phyloP scores from a whole-genome alignment of 64 coral and sea anemone species.

The Montipora cactus region DNA sequence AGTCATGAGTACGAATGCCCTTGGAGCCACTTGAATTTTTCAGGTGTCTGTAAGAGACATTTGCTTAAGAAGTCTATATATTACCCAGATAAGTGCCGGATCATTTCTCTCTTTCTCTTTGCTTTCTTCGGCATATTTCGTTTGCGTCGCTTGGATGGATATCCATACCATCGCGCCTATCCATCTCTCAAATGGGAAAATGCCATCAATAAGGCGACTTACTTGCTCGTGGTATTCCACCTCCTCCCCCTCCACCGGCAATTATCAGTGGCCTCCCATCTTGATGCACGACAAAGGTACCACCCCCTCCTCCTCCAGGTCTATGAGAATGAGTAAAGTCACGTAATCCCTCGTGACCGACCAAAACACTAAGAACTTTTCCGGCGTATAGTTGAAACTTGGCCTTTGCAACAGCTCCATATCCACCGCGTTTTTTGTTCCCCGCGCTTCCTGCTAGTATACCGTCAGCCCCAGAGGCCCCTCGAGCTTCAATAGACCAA shows the following conservation, averaged over 20 bases:
- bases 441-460: conserved; percentile 70
- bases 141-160: too few species aligned
- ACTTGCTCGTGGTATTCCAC: conserved; percentile 51
- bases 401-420: conserved; percentile 81
- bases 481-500: conserved; percentile 91
- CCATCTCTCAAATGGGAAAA: too few species aligned
- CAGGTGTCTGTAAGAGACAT: too few species aligned
- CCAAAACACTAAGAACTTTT: conserved; percentile 82
- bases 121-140: too few species aligned
- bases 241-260: conserved; percentile 72
- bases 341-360: conserved; percentile 86
- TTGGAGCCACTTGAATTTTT: too few species aligned
- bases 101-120: too few species aligned
- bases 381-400: conserved; percentile 81
- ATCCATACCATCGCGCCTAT: too few species aligned
- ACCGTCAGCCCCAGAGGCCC: conserved; percentile 90
- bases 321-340: conserved; percentile 73
- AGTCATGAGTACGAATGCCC: too few species aligned
- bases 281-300: conserved; percentile 88
- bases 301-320: conserved; percentile 96
- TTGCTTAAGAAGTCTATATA: too few species aligned
- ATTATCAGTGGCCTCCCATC: conserved; percentile 82
- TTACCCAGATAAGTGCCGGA: too few species aligned
- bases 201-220: neutral
- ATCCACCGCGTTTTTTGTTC: conserved; percentile 71